Evolutionary conservation across 2,888 invertebrate species (phyloP).

Genomic region (Deilephila elpenor): DNA sequence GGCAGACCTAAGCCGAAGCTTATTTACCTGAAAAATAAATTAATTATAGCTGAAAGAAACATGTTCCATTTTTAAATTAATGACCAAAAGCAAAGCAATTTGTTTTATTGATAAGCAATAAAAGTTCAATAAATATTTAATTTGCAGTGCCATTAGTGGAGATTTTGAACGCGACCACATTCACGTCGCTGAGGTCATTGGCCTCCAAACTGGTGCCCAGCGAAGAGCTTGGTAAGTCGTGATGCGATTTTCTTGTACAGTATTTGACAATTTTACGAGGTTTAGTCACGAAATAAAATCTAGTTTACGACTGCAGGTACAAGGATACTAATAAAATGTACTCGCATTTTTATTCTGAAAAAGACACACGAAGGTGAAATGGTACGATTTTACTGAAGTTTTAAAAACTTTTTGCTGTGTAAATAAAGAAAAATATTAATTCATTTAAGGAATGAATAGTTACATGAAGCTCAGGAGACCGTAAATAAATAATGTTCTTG

Average conservation of each 20-base stretch:
- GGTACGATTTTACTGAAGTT: neutral
- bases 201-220: constrained; percentile 75
- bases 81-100: neutral
- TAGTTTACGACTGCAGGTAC: constrained; percentile 1
- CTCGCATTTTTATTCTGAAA: neutral
- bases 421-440: too few species aligned
- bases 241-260: constrained; percentile 21
- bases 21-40: too few species aligned
- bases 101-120: neutral
- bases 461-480: too few species aligned
- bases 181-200: constrained; percentile 76
- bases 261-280: constrained; percentile 27
- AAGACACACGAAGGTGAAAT: neutral
- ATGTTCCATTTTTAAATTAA: too few species aligned
- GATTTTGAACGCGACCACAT: constrained; percentile 77
- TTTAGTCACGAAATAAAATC: constrained; percentile 2
- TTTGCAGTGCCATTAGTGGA: constrained; percentile 75
- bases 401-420: too few species aligned
- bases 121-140: constrained; percentile 2
- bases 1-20: too few species aligned
- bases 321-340: neutral
- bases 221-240: constrained; percentile 73
- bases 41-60: too few species aligned
- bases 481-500: too few species aligned
- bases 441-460: too few species aligned